Percentiles rank a stretch among this genome's conserved stretches.
Conservation (phyloP, 2,888 invertebrate species). For the Eupithecia inturbata region DNA sequence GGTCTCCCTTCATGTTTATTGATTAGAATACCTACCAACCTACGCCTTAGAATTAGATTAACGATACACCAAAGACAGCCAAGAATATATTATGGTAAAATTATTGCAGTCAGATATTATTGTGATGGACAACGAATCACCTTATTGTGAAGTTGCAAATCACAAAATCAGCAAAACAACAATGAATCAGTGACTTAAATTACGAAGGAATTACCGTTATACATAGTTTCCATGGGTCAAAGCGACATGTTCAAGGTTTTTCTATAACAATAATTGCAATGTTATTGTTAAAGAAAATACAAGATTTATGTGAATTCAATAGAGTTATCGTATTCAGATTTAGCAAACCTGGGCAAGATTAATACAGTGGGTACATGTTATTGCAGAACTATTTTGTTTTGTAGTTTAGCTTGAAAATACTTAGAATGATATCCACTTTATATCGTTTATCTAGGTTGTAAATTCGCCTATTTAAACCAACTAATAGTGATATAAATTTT, state of each 20-base stretch:
- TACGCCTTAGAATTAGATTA: slow-evolving; percentile 35
- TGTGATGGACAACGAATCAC: slow-evolving; percentile 13
- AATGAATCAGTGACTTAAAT: background rate
- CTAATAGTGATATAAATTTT: background rate
- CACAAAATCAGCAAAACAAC: background rate
- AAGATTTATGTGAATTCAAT: slow-evolving; percentile 55
- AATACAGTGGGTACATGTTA: slow-evolving; percentile 40
- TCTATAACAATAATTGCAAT: slow-evolving; percentile 48
- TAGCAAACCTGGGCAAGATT: slow-evolving; percentile 23
- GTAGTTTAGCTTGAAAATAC: background rate
- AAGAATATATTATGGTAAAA: background rate
- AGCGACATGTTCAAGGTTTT: slow-evolving; percentile 54
- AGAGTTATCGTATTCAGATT: slow-evolving; percentile 45
- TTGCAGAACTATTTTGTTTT: slow-evolving; percentile 20
- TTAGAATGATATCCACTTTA: background rate
- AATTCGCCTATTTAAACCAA: background rate
- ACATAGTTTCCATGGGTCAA: slow-evolving; percentile 47
- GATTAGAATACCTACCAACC: slow-evolving; percentile 43
- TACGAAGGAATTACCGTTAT: slow-evolving; percentile 41
- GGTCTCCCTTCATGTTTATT: slow-evolving; percentile 40
- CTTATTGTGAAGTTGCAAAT: background rate
- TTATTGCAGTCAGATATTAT: background rate
- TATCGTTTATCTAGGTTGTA: background rate
- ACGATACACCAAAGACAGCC: background rate
- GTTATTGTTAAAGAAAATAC: no score